Evolutionary conservation across 2,888 invertebrate genomes (phyloP), one percentile per base, ranked within the genome.

Genomic region (Morinoia aosen): DNA sequence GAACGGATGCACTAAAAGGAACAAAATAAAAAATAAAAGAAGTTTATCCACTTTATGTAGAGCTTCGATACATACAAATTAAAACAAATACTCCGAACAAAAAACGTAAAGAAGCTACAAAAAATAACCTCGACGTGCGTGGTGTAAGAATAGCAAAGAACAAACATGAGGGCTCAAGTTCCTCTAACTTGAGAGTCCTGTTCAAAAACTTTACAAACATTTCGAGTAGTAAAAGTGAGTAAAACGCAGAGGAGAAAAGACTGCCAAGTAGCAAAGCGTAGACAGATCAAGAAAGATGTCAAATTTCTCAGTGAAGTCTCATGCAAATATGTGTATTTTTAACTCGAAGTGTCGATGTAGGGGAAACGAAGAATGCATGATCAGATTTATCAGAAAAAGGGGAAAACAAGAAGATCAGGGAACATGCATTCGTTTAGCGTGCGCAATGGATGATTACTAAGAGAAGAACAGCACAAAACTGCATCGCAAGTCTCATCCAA

Each of bases 61-160:
- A 93, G 48, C 93, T 93, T 93, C 93, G 33, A 93, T 93, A 93
- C 93, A 93, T 93, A 93, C 93, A 93, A 93, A 93, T 93, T 93
- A 93, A 93, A 93, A 93, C 93, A 57, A 57, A 93, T 93, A 93
- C 57, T 93, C 93, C 39, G 39, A 93, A 93, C 57, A 93, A 57
- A 56, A 93, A 93, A 56, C 57, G 93, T 10, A 57, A 93, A 93
- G 56, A 93, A 57, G 57, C 93, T 93, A 93, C 93, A 93, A 56
- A 93, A 40, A 48, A 16, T 48, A 40, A 48, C 90, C 48, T 90
- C 90, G 1, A 90, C 90, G 40, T 76, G 76, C 76, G 76, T 48
- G 57, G 57, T n/a, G 57, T 57, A 14, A 57, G 33, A 25, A 39
- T 12, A 57, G 48, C 39, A 57, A 93, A 39, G n/a, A 93, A 39